A percentile compares a stretch with the other conserved stretches of the same genome.
phyloP scores from a whole-genome alignment of 2,888 invertebrate species.

The Polymixis lichenea region DNA sequence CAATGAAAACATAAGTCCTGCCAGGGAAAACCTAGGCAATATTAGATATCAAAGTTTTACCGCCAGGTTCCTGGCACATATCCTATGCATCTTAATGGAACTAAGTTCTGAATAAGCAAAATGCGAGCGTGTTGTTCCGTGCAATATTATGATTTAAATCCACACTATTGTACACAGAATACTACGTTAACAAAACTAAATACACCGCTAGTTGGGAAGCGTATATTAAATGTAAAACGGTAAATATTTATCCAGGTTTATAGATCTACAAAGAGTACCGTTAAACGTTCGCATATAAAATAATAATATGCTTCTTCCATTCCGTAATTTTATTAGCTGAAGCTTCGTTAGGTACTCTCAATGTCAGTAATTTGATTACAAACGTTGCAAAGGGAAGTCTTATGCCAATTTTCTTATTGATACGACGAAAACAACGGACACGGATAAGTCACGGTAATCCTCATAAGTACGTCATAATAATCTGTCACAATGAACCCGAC shows the following conservation, averaged over 20 bases:
- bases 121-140: constrained; percentile 50
- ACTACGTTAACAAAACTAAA: constrained; percentile 26
- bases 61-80: constrained; percentile 57
- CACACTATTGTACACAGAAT: constrained; percentile 30
- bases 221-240: constrained; percentile 27
- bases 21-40: constrained; percentile 53
- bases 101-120: constrained; percentile 66
- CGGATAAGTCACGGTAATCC: constrained; percentile 23
- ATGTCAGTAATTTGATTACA: constrained; percentile 47
- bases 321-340: constrained; percentile 39
- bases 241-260: constrained; percentile 7
- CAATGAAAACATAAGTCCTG: constrained; percentile 53
- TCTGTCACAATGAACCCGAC: neutral
- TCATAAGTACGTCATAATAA: constrained; percentile 19
- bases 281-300: constrained; percentile 27
- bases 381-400: constrained; percentile 33
- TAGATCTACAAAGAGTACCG: constrained; percentile 8
- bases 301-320: constrained; percentile 19
- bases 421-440: constrained; percentile 33
- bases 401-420: constrained; percentile 33
- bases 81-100: constrained; percentile 65
- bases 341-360: constrained; percentile 19
- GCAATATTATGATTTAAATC: constrained; percentile 53
- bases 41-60: constrained; percentile 65
- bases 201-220: constrained; percentile 21